These are phyloP conservation scores for Elysia chlorotica DNA, from an alignment of 1,140 invertebrate genomes.

Conservation along the genomic window DNA sequence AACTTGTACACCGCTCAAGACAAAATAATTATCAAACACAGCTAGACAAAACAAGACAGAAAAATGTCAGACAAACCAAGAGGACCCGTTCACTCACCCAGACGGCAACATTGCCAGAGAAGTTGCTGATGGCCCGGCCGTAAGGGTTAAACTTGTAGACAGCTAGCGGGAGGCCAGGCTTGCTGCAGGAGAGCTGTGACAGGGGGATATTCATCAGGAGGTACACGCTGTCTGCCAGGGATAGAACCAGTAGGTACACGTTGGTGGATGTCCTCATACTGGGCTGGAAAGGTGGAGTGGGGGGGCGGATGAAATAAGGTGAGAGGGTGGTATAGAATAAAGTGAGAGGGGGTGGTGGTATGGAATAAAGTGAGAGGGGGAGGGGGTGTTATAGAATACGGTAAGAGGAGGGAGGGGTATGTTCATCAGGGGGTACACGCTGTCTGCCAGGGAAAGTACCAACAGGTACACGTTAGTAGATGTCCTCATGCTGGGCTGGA, in stretches of 20 bases:
- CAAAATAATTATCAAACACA: slow-evolving; percentile 20
- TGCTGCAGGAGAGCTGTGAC: slow-evolving; percentile 40
- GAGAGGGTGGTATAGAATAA: too few relatives aligned
- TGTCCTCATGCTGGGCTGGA: slow-evolving; percentile 74
- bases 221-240: slow-evolving; percentile 75
- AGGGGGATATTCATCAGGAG: slow-evolving; percentile 66
- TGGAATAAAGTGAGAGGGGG: too few relatives aligned
- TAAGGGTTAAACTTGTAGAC: slow-evolving; percentile 63
- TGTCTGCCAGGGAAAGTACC: slow-evolving; percentile 74
- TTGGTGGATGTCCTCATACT: slow-evolving; percentile 79
- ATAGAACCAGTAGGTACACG: slow-evolving; percentile 74
- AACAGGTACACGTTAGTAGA: slow-evolving; percentile 78
- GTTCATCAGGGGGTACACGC: slow-evolving; percentile 72
- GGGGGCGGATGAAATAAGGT: too few relatives aligned
- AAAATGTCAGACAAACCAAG: slow-evolving; percentile 63
- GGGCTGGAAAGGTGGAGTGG: too few relatives aligned
- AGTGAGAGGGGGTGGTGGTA: too few relatives aligned
- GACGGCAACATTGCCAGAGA: slow-evolving; percentile 72
- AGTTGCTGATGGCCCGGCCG: slow-evolving; percentile 70
- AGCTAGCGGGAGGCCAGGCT: slow-evolving; percentile 17
- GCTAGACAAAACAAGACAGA: slow-evolving; percentile 37
- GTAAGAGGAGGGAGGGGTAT: slow-evolving; percentile 40
- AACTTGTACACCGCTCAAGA: slow-evolving; percentile 57
- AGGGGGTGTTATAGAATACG: too few relatives aligned
- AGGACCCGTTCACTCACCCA: slow-evolving; percentile 75